Percentiles rank a stretch among this genome's conserved stretches.
phyloP scores from a whole-genome alignment of 1,140 invertebrate species.

The Hetaerina americana region DNA sequence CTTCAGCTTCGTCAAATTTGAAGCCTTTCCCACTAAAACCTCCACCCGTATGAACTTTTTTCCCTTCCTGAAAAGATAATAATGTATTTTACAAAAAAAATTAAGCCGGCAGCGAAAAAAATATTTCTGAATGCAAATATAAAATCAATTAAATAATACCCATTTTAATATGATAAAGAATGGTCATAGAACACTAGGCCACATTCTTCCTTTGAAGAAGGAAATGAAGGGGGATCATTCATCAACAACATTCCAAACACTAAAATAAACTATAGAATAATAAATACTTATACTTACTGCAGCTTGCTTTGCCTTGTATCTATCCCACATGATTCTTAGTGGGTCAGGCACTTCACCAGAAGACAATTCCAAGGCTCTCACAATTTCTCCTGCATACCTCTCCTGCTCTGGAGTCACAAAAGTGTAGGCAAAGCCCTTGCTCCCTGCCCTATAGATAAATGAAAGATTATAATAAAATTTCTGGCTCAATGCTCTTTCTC shows the following conservation, averaged over 20 bases:
- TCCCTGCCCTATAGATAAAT: constrained; percentile 95
- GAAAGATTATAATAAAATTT: too few relatives aligned
- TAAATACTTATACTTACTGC: constrained; percentile 45
- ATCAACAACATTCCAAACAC: too few relatives aligned
- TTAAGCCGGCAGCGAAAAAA: too few relatives aligned
- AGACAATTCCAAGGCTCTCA: constrained; percentile 79
- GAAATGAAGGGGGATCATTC: constrained; percentile 5
- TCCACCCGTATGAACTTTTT: constrained; percentile 83
- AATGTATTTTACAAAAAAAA: too few relatives aligned
- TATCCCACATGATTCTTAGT: constrained; percentile 70
- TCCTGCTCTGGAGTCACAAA: constrained; percentile 94
- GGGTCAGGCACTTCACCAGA: constrained; percentile 59
- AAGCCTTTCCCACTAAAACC: constrained; percentile 97
- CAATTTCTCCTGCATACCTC: constrained; percentile 81
- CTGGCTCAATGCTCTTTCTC: too few relatives aligned
- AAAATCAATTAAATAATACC: too few relatives aligned
- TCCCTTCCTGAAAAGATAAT: constrained; percentile 44
- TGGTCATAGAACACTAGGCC: not conserved
- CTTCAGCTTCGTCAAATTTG: constrained; percentile 98
- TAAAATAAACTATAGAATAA: constrained; percentile 9
- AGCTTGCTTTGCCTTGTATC: constrained; percentile 76
- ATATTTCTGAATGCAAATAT: too few relatives aligned
- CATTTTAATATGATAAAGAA: not conserved
- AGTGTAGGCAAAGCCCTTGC: constrained; percentile 91
- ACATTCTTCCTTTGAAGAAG: not conserved